Base-by-base conservation (phyloP, 2,888 invertebrate genomes). In the Electrophaes corylata region DNA sequence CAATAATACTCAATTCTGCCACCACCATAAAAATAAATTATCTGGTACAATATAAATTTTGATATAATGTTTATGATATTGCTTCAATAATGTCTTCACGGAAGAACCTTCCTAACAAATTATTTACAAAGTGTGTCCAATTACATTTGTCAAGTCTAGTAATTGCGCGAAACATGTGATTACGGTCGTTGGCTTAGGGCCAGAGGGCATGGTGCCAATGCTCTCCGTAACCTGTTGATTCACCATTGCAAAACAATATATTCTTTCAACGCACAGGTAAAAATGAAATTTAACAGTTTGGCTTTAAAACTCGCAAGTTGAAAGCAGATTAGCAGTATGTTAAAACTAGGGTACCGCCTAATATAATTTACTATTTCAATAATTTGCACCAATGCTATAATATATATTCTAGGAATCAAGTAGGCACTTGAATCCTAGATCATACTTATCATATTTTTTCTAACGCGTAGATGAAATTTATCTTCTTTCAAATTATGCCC, bases 151-250 rank as follows among this genome's bases (percentile, higher is more conserved):
- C 72, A 72, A 69, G 71, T 70, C 62, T 66, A 70, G 72, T 78
- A 79, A 80, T 78, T 79, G 75, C 65, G 71, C 69, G 72, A 72
- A 76, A 73, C 72, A 73, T 70, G 73, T 79, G 78, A 81, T 84
- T 83, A 83, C 69, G 60, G 67, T 58, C 65, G 60, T 76, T 89
- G 90, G 90, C 86, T 66, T 57, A 58, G 62, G 71, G 80, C 89
- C 90, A 90, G 78, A 65, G 69, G 86, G 83, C 83, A 76, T 74
- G 59, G 66, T 77, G 86, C 88, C 88, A 88, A 81, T 78, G 69
- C 72, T 70, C 61, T 53, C 16, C 61, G 23, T 40, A 68, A 88
- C 88, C 83, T 88, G 88, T 89, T 88, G 89, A 81, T 68, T 78
- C 62, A 62, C 75, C 75, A 78, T 78, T 75, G 61, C 62, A 52